A percentile compares a stretch with the other conserved stretches of the same genome.
phyloP scores from a whole-genome alignment of 2,797 vertebrate species.

The Malacoraja senta region DNA sequence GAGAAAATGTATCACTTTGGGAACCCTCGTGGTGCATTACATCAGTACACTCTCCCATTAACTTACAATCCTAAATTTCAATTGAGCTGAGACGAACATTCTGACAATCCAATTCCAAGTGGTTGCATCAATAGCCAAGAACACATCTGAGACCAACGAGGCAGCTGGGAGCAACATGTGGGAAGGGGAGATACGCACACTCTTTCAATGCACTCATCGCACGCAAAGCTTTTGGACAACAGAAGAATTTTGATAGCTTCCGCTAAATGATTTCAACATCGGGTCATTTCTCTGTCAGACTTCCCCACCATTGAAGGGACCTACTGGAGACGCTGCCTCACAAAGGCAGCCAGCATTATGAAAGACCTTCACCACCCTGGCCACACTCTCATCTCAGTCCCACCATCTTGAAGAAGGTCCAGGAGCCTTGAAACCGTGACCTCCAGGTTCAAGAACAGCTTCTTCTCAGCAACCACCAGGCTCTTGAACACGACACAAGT shows the following conservation, averaged over 20 bases:
- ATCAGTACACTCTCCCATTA: neutral
- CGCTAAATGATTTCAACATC: too few relatives aligned
- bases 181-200: neutral
- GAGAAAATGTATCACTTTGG: slow-evolving; percentile 22
- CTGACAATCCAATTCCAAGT: neutral
- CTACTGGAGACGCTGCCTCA: too few relatives aligned
- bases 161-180: neutral
- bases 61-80: neutral
- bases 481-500: too few relatives aligned
- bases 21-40: neutral
- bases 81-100: neutral
- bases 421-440: too few relatives aligned
- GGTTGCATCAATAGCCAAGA: neutral
- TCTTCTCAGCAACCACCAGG: too few relatives aligned
- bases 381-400: too few relatives aligned
- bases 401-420: too few relatives aligned
- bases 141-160: neutral
- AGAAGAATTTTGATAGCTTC: neutral
- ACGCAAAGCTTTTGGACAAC: neutral
- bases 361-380: too few relatives aligned
- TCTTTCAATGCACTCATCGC: neutral
- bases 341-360: too few relatives aligned
- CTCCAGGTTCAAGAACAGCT: too few relatives aligned
- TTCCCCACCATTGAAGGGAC: too few relatives aligned
- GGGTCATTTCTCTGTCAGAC: too few relatives aligned